These are phyloP conservation scores for Luidia sarsii DNA, from an alignment of 53 echinoderm and acorn worm genomes.

Conservation along the genomic window DNA sequence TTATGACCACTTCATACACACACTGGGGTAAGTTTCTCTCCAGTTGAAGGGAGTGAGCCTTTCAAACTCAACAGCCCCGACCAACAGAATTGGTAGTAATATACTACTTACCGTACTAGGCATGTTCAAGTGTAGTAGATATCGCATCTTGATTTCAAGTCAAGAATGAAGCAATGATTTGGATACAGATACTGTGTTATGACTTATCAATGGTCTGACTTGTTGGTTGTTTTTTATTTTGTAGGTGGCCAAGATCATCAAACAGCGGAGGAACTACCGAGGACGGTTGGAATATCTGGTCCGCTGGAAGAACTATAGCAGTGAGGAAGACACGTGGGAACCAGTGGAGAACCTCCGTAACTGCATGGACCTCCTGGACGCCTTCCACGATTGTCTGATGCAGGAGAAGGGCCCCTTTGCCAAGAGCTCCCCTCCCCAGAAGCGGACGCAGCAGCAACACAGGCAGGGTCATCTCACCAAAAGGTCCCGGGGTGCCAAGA, in stretches of 20 bases:
- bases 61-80: too few species aligned
- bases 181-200: not conserved
- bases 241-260: constrained; percentile 82
- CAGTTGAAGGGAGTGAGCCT: too few species aligned
- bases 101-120: not conserved
- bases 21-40: not conserved
- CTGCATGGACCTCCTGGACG: constrained; percentile 76
- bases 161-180: not conserved
- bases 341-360: constrained; percentile 88
- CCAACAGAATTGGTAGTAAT: too few species aligned
- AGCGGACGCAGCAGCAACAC: too few species aligned
- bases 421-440: constrained; percentile 43
- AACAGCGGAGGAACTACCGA: constrained; percentile 69
- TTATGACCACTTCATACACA: not conserved
- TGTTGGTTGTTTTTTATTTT: not conserved
- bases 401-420: constrained; percentile 50
- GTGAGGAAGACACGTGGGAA: constrained; percentile 97
- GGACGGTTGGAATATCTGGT: constrained; percentile 90
- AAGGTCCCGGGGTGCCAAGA: too few species aligned
- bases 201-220: not conserved
- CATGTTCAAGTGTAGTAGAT: not conserved
- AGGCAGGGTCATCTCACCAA: too few species aligned
- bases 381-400: constrained; percentile 68
- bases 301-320: constrained; percentile 88
- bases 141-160: not conserved